Evolutionary conservation across 2,888 invertebrate species (phyloP), one percentile per base, ranked within the genome.

Genomic region (Caenorhabditis japonica): DNA sequence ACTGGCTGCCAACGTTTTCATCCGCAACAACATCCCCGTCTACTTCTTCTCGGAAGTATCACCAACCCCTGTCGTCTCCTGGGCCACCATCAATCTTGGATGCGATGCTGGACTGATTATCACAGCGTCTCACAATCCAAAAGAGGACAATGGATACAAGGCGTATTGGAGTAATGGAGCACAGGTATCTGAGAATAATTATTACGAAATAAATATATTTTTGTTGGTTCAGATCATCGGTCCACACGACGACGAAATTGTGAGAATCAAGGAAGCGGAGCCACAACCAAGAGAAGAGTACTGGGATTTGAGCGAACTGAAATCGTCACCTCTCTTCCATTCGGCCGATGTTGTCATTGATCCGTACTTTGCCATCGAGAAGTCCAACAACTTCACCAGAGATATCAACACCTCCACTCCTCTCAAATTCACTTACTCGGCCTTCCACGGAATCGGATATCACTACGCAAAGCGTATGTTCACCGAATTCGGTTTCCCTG

Each of bases 401-500:
- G 77, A 77, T 0, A 53, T 81, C 33, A 88, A 89, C 68, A 62
- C 70, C 10, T 70, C 76, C 12, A 84, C 88, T 0, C 88, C 90
- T 0, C 87, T 93, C 0, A 91, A 91, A 55, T 92, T 94, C 75
- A 93, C 94, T 0, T 97, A 97, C 88, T 95, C 96, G 12, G 94
- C 97, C 0, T 95, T 99, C 94, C 99, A 99, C 88, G 99, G 99
- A 4, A 97, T 99, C 4, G 97, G 97, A 0, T 93, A 93, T 87
- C 89, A 91, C 2, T 95, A 91, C 85, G 91, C 96, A 70, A 88
- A 91, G 61, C 90, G 91, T 80, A 93, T 94, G 1, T 93, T 97
- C 85, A 89, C 92, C 75, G 89, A 90, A 10, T 92, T 93, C 52
- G 92, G 92, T 76, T 92, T 97, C 60, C 91, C 82, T 4, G 84